These are phyloP conservation scores for Nemurella pictetii DNA, from an alignment of 2,888 invertebrate species.

Conservation along the genomic window DNA sequence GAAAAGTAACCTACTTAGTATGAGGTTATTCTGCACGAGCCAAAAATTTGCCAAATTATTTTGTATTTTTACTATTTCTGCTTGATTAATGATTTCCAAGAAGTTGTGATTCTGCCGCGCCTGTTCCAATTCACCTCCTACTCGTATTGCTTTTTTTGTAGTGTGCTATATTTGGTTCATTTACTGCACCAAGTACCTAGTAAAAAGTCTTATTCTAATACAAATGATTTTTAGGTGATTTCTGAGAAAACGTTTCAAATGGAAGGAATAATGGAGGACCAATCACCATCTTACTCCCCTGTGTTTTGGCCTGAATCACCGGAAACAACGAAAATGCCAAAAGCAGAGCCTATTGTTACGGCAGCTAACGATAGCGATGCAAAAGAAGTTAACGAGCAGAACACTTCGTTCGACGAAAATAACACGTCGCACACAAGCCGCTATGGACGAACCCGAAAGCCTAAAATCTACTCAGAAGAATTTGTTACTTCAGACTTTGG, in stretches of 20 bases:
- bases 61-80: too few relatives aligned
- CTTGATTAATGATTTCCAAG: too few relatives aligned
- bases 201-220: too few relatives aligned
- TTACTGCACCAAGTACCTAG: too few relatives aligned
- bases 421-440: slow-evolving; percentile 54
- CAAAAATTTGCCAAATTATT: too few relatives aligned
- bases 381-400: slow-evolving; percentile 88
- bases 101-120: too few relatives aligned
- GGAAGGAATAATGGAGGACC: neutral
- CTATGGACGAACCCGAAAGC: slow-evolving; percentile 62
- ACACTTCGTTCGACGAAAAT: slow-evolving; percentile 79
- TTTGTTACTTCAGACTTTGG: slow-evolving; percentile 51
- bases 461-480: slow-evolving; percentile 55
- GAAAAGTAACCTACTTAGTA: too few relatives aligned
- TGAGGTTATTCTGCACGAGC: too few relatives aligned
- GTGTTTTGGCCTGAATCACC: neutral
- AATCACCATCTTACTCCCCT: neutral
- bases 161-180: too few relatives aligned
- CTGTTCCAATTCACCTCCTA: too few relatives aligned
- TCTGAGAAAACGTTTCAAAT: neutral
- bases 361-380: slow-evolving; percentile 49
- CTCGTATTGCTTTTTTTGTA: too few relatives aligned
- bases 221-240: too few relatives aligned
- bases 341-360: neutral
- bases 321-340: neutral